These are phyloP conservation scores for Aphis craccivora DNA, from an alignment of 1,140 invertebrate genomes.

Conservation along the genomic window DNA sequence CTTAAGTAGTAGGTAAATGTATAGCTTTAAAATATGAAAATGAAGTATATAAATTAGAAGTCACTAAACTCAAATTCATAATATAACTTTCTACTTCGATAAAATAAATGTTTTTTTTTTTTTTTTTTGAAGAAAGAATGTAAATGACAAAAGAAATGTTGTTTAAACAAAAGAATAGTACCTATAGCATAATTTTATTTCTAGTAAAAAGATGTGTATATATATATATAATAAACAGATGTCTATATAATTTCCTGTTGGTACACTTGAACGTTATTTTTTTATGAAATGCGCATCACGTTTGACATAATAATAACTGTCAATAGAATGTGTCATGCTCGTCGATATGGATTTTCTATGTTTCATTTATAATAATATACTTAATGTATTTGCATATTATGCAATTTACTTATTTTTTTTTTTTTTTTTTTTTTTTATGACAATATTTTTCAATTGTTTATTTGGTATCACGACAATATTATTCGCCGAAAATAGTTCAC, in stretches of 20 bases:
- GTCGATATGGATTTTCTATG: background rate
- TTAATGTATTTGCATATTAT: background rate
- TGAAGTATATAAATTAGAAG: background rate
- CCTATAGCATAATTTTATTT: background rate
- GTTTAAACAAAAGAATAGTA: background rate
- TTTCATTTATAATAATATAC: background rate
- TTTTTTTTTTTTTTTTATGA: background rate
- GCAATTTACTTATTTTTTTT: background rate
- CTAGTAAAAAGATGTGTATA: background rate
- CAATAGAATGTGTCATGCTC: constrained; percentile 30
- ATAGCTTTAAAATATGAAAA: constrained; percentile 23
- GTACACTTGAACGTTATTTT: background rate
- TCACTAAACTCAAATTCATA: background rate
- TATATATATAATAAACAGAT: background rate
- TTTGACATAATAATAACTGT: constrained; percentile 16
- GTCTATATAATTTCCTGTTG: constrained; percentile 24
- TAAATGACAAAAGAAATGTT: constrained; percentile 17
- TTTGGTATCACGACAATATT: too few species aligned
- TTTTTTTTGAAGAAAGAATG: background rate
- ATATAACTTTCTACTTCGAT: background rate
- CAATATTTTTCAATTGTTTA: background rate
- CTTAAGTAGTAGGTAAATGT: background rate
- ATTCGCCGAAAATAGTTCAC: too few species aligned
- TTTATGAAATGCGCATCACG: background rate
- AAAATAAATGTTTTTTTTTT: background rate